These are phyloP conservation scores for Odocoileus virginianus DNA, from an alignment of 2,113 vertebrate genomes.

Conservation along the genomic window DNA sequence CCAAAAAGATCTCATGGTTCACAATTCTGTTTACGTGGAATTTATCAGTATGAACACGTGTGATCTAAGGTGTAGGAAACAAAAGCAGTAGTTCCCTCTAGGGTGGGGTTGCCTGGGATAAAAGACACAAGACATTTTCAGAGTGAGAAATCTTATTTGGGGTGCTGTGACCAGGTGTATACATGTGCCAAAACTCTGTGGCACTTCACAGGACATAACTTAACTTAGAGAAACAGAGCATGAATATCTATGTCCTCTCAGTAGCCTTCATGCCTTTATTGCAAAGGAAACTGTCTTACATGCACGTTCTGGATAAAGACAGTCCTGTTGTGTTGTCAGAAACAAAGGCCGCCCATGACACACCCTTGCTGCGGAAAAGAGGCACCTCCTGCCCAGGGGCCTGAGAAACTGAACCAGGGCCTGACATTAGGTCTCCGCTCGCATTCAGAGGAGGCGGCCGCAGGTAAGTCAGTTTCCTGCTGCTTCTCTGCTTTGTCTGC, in stretches of 20 bases:
- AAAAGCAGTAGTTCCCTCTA: not conserved
- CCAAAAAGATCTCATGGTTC: not conserved
- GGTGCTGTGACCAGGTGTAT: not conserved
- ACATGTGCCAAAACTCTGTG: not conserved
- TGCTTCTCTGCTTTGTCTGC: not conserved
- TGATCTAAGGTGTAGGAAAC: not conserved
- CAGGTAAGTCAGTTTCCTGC: too few relatives aligned
- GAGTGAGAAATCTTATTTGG: not conserved
- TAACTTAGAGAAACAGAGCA: not conserved
- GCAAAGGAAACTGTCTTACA: not conserved
- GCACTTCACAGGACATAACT: not conserved
- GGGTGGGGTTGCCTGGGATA: not conserved
- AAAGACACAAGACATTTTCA: not conserved
- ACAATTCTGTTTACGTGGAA: rapidly evolving
- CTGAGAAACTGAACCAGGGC: not conserved
- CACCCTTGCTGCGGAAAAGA: too few relatives aligned
- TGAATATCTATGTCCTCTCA: too few relatives aligned
- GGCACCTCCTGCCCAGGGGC: rapidly evolving
- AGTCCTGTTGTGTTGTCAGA: not conserved
- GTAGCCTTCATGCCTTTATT: not conserved
- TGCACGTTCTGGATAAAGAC: not conserved
- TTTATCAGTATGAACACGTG: not conserved
- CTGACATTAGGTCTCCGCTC: not conserved
- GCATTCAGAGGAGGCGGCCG: rapidly evolving
- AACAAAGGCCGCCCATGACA: not conserved